Evolutionary conservation across 2,797 vertebrate genomes (phyloP), one percentile per base, ranked within the genome.

Genomic region (Parambassis ranga): DNA sequence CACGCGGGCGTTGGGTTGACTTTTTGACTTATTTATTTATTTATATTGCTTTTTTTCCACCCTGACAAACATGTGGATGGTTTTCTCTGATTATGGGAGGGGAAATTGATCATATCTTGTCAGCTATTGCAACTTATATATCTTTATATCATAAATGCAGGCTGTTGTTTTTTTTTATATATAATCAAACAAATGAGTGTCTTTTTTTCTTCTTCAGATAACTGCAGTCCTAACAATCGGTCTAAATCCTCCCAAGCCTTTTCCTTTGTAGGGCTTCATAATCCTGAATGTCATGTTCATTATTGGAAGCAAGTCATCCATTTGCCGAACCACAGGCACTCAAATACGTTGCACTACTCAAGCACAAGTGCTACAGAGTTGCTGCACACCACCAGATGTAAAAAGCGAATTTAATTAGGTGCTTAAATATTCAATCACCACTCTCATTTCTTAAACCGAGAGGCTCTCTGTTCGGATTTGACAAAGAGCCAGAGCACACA

Each of bases 401-500:
- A 77, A 90, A 84, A 65, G 58, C 58, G 37, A 60, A 81, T 87
- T 84, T 87, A 90, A 91, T 92, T 89, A 84, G 71, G 83, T 73
- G 78, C 83, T 90, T 86, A 87, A 85, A 90, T 90, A 90, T 88
- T 90, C 87, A 90, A 87, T 90, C 86, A 87, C 69, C 46, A 31
- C 79, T 85, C 79, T 86, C 85, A 89, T 90, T 89, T 87, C 85
- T 85, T 83, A 81, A 90, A 83, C 71, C 68, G 65, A 83, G 76
- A 79, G 81, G 51, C 71, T 82, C 63, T 84, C 82, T 76, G 52
- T 79, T 60, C 56, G 84, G 72, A 66, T 89, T 83, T 89, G 79
- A 87, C 82, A 84, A 75, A 68, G 73, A 87, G 83, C 81, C 83
- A 74, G 66, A 44, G 71, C 55, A 43, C 62, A 71, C 39, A 38